Base-by-base conservation (phyloP, 2,113 vertebrate genomes). In the Carollia perspicillata region DNA sequence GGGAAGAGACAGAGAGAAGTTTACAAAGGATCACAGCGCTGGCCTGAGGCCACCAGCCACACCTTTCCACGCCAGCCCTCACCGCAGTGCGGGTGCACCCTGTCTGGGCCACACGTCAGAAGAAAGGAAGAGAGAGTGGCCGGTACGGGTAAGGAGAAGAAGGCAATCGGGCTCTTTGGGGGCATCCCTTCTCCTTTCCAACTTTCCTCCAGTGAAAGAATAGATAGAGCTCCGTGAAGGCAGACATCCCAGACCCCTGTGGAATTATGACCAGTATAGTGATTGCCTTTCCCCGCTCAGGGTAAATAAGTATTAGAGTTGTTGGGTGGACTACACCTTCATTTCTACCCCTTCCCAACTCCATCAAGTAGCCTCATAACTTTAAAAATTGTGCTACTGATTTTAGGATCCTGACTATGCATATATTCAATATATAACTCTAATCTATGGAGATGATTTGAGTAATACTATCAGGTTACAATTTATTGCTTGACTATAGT, bases 351-450 rank as follows among this genome's bases (percentile, higher is more conserved):
- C 95, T 96, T 33, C 80, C 80, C 58, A 5, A 23, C 22, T 5
- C 23, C 3, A 2, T 8, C 51, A 65, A 72, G 33, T 28, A 89
- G 35, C 22, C 94, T 97, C 90, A 84, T 93, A 96, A 92, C 94
- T 96, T 98, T 96, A 96, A 97, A 96, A 97, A 89, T 11, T 96
- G 65, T 97, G 92, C 78, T 84, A 65, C 93, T 98, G 97, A 91
- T 96, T 97, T 96, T 96, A 97, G 97, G 90, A 95, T 97, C 94
- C 96, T 63, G 75, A 97, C 97, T 97, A 93, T 87, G 75, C 74
- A 94, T 94, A 40, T 93, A 95, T 95, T 97, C 93, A 96, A 97
- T 93, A 95, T 87, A 96, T 90, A 97, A 96, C 86, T 97, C 55
- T 97, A 94, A 96, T 97, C 89, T 88, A 0, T 92, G 90, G 60